Percentiles rank a stretch among this genome's conserved stretches.
Conservation (phyloP, 1,140 invertebrate genomes). For the Patella vulgata region DNA sequence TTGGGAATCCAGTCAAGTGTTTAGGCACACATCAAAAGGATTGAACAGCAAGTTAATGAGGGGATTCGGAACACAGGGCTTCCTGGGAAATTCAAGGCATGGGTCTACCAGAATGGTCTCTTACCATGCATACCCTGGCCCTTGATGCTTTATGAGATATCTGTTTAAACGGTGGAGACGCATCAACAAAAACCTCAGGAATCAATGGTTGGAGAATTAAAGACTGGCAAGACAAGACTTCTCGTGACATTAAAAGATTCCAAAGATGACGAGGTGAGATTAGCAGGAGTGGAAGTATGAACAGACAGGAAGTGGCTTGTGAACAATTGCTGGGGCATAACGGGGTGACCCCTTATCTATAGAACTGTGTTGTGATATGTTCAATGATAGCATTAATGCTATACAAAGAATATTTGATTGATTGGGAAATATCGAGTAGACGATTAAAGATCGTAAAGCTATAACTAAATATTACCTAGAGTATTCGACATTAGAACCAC, state of each 20-base stretch:
- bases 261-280: conserved; percentile 7
- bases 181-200: conserved; percentile 5
- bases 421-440: no score
- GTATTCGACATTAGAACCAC: no score
- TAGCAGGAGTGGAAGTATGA: conserved; percentile 12
- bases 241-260: conserved; percentile 14
- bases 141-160: conserved; percentile 19
- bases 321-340: no score
- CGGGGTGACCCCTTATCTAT: no score
- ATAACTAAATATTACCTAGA: no score
- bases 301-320: conserved; percentile 28
- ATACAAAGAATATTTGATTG: no score
- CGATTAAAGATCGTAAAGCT: no score
- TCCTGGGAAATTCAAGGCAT: conserved; percentile 29
- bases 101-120: conserved; percentile 8
- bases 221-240: conserved; percentile 10
- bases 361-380: no score
- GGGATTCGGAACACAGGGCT: conserved; percentile 22
- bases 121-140: conserved; percentile 19
- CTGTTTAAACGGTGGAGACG: conserved; percentile 9
- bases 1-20: no score
- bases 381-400: no score
- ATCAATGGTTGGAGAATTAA: conserved; percentile 18
- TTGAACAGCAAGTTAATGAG: neutral
- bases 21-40: no score